Conservation (phyloP, 2,113 vertebrate genomes). For the Ochotona curzoniae region DNA sequence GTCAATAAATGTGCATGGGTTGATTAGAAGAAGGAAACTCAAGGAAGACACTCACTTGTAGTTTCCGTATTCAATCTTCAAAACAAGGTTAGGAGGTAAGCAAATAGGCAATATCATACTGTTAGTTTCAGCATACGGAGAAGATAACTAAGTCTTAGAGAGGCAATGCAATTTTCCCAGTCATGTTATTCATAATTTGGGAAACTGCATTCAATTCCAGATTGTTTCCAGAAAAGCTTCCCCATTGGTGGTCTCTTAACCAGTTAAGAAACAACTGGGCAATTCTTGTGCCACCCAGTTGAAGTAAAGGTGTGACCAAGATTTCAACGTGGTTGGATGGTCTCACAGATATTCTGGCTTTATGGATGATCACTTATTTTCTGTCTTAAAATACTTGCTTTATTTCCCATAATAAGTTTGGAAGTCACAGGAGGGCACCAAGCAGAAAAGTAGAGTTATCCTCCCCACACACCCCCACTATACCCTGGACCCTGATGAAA, state of each 20-base stretch:
- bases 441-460: background rate
- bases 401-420: background rate
- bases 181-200: background rate
- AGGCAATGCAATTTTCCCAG: background rate
- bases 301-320: too few relatives aligned
- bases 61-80: background rate
- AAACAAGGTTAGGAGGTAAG: background rate
- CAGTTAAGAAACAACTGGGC: too few relatives aligned
- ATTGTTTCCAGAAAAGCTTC: too few relatives aligned
- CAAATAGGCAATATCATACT: too few relatives aligned
- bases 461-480: fast-evolving
- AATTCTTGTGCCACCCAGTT: too few relatives aligned
- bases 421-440: background rate
- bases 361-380: background rate
- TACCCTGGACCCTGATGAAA: background rate
- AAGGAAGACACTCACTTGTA: background rate
- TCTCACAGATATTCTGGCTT: background rate
- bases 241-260: too few relatives aligned
- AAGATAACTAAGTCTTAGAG: background rate
- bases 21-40: background rate
- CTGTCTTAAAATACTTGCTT: constrained; percentile 8
- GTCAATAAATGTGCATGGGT: background rate
- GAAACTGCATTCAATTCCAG: background rate
- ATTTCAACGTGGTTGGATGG: too few relatives aligned
- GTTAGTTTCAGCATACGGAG: background rate